These are phyloP conservation scores for Drosophila cardini DNA, from an alignment of 1,140 invertebrate genomes.

Conservation along the genomic window DNA sequence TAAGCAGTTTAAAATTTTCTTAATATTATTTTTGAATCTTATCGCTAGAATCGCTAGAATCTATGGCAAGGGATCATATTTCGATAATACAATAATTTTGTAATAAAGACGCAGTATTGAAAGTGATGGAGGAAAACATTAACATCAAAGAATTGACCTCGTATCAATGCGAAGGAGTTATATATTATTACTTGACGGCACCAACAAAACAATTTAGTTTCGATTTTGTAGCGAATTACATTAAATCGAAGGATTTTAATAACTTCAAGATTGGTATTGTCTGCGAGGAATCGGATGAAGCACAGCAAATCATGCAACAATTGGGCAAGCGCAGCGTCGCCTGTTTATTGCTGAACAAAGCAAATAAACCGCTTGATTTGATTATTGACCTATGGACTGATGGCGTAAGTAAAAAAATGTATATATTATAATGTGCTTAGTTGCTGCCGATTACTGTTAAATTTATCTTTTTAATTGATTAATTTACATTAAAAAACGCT, in stretches of 20 bases:
- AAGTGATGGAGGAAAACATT: not conserved
- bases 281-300: constrained; percentile 33
- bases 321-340: constrained; percentile 35
- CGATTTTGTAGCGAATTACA: constrained; percentile 15
- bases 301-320: constrained; percentile 13
- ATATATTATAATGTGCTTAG: too few relatives aligned
- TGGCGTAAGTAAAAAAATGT: constrained; percentile 31
- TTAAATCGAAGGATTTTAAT: constrained; percentile 27
- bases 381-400: constrained; percentile 8
- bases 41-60: not conserved
- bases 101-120: not conserved
- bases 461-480: too few relatives aligned
- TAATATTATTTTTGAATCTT: not conserved
- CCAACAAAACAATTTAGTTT: not conserved
- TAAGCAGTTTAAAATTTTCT: not conserved
- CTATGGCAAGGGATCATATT: not conserved
- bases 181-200: constrained; percentile 19
- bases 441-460: too few relatives aligned
- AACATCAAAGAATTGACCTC: not conserved
- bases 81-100: not conserved
- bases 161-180: constrained; percentile 19
- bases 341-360: constrained; percentile 14
- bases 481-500: too few relatives aligned
- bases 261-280: constrained; percentile 19
- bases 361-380: not conserved